These are phyloP conservation scores for Minunthozetes semirufus DNA, from an alignment of 2,888 invertebrate genomes.

Conservation along the genomic window DNA sequence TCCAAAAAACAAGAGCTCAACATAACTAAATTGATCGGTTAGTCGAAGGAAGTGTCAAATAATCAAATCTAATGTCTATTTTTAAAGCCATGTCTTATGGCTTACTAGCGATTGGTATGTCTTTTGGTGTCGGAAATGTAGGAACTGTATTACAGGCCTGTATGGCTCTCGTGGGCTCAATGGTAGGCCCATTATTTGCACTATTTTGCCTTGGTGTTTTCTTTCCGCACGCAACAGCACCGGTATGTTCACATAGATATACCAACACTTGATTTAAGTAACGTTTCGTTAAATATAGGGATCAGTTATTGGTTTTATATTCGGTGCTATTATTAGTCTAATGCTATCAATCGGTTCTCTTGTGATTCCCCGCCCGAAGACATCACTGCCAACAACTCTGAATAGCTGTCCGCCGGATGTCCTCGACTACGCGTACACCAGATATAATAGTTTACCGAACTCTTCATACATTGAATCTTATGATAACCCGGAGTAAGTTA, in stretches of 20 bases:
- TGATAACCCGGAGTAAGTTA: neutral
- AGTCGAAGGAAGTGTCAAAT: neutral
- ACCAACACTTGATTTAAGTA: conserved; percentile 9
- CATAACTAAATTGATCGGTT: neutral
- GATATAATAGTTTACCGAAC: neutral
- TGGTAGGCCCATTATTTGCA: conserved; percentile 38
- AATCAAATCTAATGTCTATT: neutral
- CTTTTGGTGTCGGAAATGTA: conserved; percentile 36
- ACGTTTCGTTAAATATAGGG: conserved; percentile 26
- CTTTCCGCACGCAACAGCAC: conserved; percentile 34
- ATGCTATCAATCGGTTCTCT: conserved; percentile 32
- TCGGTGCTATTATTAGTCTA: conserved; percentile 24
- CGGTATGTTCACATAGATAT: conserved; percentile 12
- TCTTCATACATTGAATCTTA: neutral
- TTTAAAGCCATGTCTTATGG: conserved; percentile 38
- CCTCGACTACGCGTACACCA: neutral
- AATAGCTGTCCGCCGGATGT: conserved; percentile 30
- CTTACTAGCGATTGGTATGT: conserved; percentile 36
- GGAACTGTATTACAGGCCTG: conserved; percentile 38
- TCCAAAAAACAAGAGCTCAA: neutral
- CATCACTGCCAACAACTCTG: conserved; percentile 29
- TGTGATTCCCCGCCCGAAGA: conserved; percentile 28
- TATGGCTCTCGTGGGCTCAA: conserved; percentile 37
- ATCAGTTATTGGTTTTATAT: conserved; percentile 34
- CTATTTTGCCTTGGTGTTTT: conserved; percentile 37